These are phyloP conservation scores for Eupristina koningsbergeri DNA, from an alignment of 1,140 invertebrate species.

Conservation along the genomic window DNA sequence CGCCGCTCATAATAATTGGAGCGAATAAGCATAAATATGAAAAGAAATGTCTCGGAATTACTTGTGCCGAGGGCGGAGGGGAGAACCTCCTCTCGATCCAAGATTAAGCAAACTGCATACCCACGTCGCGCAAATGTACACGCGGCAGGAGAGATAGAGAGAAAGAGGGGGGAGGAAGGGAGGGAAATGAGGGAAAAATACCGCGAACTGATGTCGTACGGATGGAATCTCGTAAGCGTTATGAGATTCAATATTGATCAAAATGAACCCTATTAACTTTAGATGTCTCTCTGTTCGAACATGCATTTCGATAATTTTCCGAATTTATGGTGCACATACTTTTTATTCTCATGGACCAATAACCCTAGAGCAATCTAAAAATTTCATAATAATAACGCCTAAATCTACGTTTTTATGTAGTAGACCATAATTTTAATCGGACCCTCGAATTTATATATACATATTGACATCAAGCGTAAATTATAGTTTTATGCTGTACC, in stretches of 20 bases:
- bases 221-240: conserved; percentile 24
- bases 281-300: background rate
- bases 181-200: background rate
- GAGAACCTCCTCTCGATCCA: background rate
- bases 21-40: conserved; percentile 51
- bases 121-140: background rate
- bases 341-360: conserved; percentile 16
- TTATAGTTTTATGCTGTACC: conserved; percentile 1
- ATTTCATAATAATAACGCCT: conserved; percentile 20
- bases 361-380: conserved; percentile 7
- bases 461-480: background rate
- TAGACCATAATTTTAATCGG: background rate
- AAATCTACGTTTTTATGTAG: conserved; percentile 3
- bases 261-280: conserved; percentile 24
- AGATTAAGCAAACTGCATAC: conserved; percentile 23
- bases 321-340: conserved; percentile 5
- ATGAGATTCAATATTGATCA: conserved; percentile 22
- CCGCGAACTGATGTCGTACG: conserved; percentile 19
- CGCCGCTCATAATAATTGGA: conserved; percentile 49
- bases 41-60: conserved; percentile 51
- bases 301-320: conserved; percentile 20
- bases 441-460: background rate
- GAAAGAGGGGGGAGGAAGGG: background rate
- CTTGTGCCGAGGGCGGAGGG: background rate
- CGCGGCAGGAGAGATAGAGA: too few species aligned